phyloP scores from a whole-genome alignment of 2,113 vertebrate species.

The Halcyon malimbica region DNA sequence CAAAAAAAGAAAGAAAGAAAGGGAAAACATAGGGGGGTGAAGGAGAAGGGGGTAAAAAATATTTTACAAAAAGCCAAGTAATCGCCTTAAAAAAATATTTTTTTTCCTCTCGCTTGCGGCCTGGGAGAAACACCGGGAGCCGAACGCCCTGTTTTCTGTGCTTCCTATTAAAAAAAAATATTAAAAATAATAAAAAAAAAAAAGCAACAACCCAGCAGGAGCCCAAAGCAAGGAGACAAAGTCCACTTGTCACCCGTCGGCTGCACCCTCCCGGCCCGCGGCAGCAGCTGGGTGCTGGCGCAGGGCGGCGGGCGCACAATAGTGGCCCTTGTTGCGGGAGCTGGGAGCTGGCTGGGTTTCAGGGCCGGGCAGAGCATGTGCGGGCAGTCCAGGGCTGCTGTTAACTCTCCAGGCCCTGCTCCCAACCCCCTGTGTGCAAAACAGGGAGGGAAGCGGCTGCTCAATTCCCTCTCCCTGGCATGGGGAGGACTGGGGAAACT shows the following conservation, averaged over 20 bases:
- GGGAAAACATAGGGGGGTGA: background rate
- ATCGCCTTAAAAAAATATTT: constrained; percentile 29
- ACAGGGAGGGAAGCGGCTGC: fast-evolving
- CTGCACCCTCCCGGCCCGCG: background rate
- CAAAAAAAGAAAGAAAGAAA: too few species aligned
- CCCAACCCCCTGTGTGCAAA: fast-evolving
- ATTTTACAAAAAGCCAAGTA: background rate
- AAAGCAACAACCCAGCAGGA: background rate
- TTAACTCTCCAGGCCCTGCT: constrained; percentile 13
- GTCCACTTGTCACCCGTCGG: constrained; percentile 35
- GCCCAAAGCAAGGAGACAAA: background rate
- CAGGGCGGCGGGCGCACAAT: background rate
- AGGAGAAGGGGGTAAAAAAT: background rate
- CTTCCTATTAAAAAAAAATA: too few species aligned
- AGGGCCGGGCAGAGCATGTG: constrained; percentile 23
- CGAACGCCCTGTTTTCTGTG: too few species aligned
- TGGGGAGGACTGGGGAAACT: fast-evolving
- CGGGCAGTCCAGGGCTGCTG: background rate
- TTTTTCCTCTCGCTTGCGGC: background rate
- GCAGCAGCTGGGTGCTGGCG: constrained; percentile 27
- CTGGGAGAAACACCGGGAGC: too few species aligned
- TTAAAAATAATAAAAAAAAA: background rate
- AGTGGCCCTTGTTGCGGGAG: constrained; percentile 18
- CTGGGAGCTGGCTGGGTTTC: constrained; percentile 31
- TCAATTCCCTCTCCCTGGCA: fast-evolving